Base-by-base conservation (phyloP, 2,888 invertebrate species). In the Zonitis immaculata region DNA sequence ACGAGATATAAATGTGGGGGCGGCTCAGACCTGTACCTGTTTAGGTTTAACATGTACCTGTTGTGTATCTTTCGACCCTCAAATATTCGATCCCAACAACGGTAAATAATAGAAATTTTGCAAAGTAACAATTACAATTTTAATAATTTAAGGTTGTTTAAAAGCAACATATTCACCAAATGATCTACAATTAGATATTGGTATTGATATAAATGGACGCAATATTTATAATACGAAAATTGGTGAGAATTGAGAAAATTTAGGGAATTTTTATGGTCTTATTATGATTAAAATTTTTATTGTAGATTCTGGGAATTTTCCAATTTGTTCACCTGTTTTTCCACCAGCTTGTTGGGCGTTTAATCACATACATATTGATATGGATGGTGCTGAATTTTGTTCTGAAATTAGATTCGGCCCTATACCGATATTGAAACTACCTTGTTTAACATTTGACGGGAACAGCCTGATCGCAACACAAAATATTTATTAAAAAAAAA, bases 271-370 rank as follows among this genome's bases (percentile, higher is more conserved):
- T n/a, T n/a, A n/a, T n/a, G n/a, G n/a, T n/a, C n/a, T n/a, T n/a
- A n/a, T 22, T 28, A 4, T 14, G 3, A n/a, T 42, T 42, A 14
- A 25, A 44, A 22, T 12, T n/a, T 42, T 42, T 30, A 20, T 54
- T 54, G 22, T 50, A 54, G 54, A 47, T 44, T 44, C 51, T 28
- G 47, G 55, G 20, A 54, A 55, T 48, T 51, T 55, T 44, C 55
- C 55, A 32, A 51, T 55, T 43, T 55, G 55, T 47, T 48, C 48
- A 27, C 42, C 51, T 28, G 47, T 48, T 51, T 55, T 55, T 42
- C 55, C 51, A 28, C 55, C 48, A 47, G 55, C 51, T 39, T 51
- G 51, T 50, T 51, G 43, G 42, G 55, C 55, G 45, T 48, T 55
- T 48, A 55, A 55, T 51, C 55, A 46, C 44, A 51, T 55, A 18